Evolutionary conservation across 2,797 vertebrate species (phyloP), one percentile per base, ranked within the genome.

Genomic region (Strix occidentalis): DNA sequence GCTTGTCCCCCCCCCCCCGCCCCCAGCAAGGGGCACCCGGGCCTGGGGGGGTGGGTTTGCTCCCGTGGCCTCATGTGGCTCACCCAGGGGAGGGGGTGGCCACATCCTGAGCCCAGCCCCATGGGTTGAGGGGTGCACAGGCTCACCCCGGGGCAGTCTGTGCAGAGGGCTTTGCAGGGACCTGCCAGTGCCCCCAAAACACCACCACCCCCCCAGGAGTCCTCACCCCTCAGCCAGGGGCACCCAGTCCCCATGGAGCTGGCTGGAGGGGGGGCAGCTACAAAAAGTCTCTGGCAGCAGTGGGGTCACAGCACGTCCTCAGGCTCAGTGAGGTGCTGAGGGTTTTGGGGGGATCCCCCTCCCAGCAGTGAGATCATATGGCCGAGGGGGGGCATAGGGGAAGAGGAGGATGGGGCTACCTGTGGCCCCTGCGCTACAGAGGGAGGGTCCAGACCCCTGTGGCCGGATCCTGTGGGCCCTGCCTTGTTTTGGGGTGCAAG

Each of bases 251-350:
- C 18, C 19, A 16, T 8, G 0, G 3, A 26, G 28, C 33, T 1
- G 0, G 14, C 20, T 53, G 75, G 45, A 31, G 5, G 1, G 5
- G 24, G 15, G 4, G 1, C 17, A 68, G 53, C 33, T 43, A 78
- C 78, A 25, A 33, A 84, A 86, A 54, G 1, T 21, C 48, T 39
- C 33, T 1, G 3, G 43, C 29, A 86, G 43, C 72, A 31, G 31
- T 0, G 2, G 54, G 25, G 5, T 35, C 20, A 3, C 6, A 2
- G 45, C 60, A 35, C 0, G 0, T 31, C 41, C 87, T 0, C 2
- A 37, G 23, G 66, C 24, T 90, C 10, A 2, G 1, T 14, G 51
- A n/a, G 35, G 10, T 45, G 68, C 63, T 43, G 87, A 31, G 58
- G 13, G 13, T 15, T 82, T 87, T 7, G 71, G 68, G 70, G 48